A percentile compares a stretch with the other conserved stretches of the same genome.
Conservation (phyloP, 2,113 vertebrate genomes). For the Cyprinodon tularosa region DNA sequence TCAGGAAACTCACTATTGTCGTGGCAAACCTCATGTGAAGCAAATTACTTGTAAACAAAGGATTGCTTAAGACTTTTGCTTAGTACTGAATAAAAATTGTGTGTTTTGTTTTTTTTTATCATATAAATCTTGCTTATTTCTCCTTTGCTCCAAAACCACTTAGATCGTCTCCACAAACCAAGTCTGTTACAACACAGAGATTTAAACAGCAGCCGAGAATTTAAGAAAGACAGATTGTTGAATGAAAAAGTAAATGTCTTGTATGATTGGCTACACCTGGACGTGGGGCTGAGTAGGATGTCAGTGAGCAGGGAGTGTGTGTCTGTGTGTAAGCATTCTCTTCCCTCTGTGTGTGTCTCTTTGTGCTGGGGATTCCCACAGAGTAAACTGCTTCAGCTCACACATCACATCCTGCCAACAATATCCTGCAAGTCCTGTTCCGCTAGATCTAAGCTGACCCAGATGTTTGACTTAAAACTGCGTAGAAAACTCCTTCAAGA, state of each 20-base stretch:
- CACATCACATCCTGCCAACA: constrained; percentile 80
- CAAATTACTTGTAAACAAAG: background rate
- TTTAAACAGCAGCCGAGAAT: background rate
- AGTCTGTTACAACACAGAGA: background rate
- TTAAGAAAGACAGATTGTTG: background rate
- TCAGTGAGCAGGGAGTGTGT: constrained; percentile 33
- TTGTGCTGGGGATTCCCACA: constrained; percentile 77
- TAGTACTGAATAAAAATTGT: background rate
- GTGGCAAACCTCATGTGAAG: too few relatives aligned
- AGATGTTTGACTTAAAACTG: constrained; percentile 75
- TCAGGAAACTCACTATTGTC: background rate
- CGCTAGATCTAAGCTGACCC: constrained; percentile 76
- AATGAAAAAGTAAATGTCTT: constrained; percentile 1
- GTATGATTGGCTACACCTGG: constrained; percentile 42
- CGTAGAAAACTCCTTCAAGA: constrained; percentile 66
- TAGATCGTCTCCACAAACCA: background rate
- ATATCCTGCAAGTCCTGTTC: constrained; percentile 79
- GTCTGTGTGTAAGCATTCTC: background rate
- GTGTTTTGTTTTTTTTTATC: background rate
- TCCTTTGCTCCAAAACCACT: background rate
- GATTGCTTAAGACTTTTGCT: background rate
- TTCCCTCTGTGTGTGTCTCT: constrained; percentile 37
- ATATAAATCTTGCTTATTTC: too few relatives aligned
- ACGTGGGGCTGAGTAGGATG: constrained; percentile 41
- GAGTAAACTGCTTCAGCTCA: constrained; percentile 71